Evolutionary conservation across 2,113 vertebrate genomes (phyloP), one percentile per base, ranked within the genome.

Genomic region (Osmerus mordax): DNA sequence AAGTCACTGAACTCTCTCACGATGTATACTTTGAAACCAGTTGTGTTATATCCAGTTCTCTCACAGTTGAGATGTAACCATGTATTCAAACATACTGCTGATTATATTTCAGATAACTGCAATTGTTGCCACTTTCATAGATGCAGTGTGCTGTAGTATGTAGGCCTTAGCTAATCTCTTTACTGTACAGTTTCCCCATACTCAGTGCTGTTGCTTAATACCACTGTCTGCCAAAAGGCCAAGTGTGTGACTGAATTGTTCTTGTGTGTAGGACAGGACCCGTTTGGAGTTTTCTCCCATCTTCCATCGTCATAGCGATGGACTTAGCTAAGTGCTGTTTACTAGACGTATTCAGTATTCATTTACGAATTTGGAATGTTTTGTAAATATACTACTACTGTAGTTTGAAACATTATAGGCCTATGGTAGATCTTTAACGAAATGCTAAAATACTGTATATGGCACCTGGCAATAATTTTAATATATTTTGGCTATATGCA

Each of bases 1-100:
- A 77, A 83, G 73, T 79, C 80, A 84, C 85, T 81, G 84, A 84
- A 81, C 63, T 63, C 82, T 72, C 71, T 74, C 71, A 67, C 78
- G 11, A 14, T 15, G 14, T 64, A 18, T 16, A 16, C 61, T 18
- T 15, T 9, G 13, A 36, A 59, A 25, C 13, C 9, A 64, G 16
- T 32, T 18, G 55, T 81, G 60, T 75, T 76, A 69, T 80, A 80
- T 67, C 65, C 63, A 25, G 63, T 36, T 72, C 70, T 70, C 61
- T 78, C 67, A n/a, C 32, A 80, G 55, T 82, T 73, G 25, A 47
- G 25, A 70, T 69, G 29, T 59, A 58, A 59, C 32, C 64, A 52
- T 78, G 58, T 70, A 23, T 60, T 3, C 32, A 68, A 61, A 51
- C 13, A 52, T 69, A 19, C 11, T 47, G 65, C 73, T 58, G 41